Percentiles rank a stretch among this genome's conserved stretches.
Conservation (phyloP, 2,888 invertebrate species). For the Sminthurides aquaticus region DNA sequence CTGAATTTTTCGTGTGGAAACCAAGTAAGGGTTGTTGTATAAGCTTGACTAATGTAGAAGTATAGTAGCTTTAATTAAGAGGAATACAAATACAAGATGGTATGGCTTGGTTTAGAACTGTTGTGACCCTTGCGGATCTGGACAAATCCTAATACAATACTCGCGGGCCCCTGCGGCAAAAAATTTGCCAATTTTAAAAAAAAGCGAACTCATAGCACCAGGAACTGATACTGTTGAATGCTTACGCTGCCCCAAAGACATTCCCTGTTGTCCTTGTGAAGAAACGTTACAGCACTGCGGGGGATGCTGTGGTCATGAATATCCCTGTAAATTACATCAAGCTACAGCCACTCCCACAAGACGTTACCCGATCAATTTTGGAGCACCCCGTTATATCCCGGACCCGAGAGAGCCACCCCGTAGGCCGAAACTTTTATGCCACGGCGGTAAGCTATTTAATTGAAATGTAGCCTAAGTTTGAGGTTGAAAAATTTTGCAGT, state of each 20-base stretch:
- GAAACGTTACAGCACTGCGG: conserved; percentile 33
- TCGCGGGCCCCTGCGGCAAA: not conserved
- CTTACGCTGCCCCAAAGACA: conserved; percentile 32
- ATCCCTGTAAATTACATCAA: conserved; percentile 41
- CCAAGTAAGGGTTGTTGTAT: conserved; percentile 23
- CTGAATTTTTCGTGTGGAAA: conserved; percentile 25
- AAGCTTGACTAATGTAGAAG: not conserved
- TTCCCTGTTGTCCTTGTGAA: conserved; percentile 41
- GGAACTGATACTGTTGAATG: conserved; percentile 41
- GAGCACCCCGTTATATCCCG: conserved; percentile 38
- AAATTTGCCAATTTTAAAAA: conserved; percentile 27
- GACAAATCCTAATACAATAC: not conserved
- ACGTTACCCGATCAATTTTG: conserved; percentile 36
- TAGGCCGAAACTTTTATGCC: conserved; percentile 36
- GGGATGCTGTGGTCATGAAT: conserved; percentile 40
- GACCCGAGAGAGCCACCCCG: conserved; percentile 35
- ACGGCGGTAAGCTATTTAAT: conserved; percentile 29
- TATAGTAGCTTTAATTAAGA: too few relatives aligned
- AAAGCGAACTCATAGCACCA: conserved; percentile 35
- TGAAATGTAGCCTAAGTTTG: not conserved
- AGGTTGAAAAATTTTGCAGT: not conserved
- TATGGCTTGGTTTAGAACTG: too few relatives aligned
- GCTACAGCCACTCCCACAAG: conserved; percentile 37
- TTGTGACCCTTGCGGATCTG: not conserved
- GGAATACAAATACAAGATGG: too few relatives aligned